phyloP scores from a whole-genome alignment of 2,113 vertebrate genomes.

The Etheostoma cragini region DNA sequence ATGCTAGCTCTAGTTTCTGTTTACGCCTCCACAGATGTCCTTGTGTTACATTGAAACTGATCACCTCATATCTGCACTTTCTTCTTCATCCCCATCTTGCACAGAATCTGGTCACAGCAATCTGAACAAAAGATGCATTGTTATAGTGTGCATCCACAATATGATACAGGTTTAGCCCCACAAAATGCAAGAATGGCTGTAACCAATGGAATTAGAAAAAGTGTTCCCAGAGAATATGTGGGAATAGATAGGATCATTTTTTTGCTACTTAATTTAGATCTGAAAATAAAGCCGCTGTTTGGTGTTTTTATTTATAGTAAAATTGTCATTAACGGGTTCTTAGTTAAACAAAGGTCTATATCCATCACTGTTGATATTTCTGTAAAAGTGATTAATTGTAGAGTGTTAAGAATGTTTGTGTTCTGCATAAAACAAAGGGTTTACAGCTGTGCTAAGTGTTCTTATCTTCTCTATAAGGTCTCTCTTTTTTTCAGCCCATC shows the following conservation, averaged over 20 bases:
- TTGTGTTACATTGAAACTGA: conserved; percentile 69
- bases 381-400: background rate
- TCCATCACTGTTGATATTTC: background rate
- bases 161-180: conserved; percentile 11
- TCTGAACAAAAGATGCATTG: conserved; percentile 57
- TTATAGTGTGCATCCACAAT: conserved; percentile 52
- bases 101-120: conserved; percentile 57
- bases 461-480: conserved; percentile 13
- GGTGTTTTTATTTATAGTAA: conserved; percentile 9
- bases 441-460: conserved; percentile 30
- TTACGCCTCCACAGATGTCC: conserved; percentile 75
- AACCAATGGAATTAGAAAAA: conserved; percentile 40
- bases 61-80: conserved; percentile 78
- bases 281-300: background rate
- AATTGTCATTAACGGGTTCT: background rate
- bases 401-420: conserved; percentile 13
- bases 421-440: conserved; percentile 1
- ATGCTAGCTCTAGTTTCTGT: conserved; percentile 84
- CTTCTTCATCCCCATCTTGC: conserved; percentile 38
- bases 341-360: background rate
- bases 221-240: conserved; percentile 14
- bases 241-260: conserved; percentile 34
- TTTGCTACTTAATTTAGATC: conserved; percentile 14
- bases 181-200: conserved; percentile 28
- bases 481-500: conserved; percentile 30